These are phyloP conservation scores for Cepaea hortensis DNA, from an alignment of 2,888 invertebrate genomes.

Conservation along the genomic window DNA sequence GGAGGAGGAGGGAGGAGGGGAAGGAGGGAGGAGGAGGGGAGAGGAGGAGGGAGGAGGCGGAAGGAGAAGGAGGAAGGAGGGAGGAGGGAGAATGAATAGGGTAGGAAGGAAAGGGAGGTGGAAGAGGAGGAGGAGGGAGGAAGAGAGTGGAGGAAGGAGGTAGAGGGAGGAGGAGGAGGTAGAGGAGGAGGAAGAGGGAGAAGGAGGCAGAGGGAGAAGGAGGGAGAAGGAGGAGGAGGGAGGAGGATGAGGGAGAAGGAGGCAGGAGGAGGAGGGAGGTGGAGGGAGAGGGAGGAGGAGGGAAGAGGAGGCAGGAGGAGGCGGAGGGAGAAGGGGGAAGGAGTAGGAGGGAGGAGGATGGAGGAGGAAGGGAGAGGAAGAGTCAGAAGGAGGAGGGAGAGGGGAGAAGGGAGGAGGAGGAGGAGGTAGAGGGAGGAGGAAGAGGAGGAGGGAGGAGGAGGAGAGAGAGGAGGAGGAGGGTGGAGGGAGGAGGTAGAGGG, in stretches of 20 bases:
- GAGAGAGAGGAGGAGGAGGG: too few relatives aligned
- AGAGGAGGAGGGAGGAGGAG: too few relatives aligned
- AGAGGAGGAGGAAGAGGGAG: not conserved
- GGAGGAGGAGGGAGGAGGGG: not conserved
- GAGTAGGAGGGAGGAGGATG: too few relatives aligned
- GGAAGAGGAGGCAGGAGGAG: too few relatives aligned
- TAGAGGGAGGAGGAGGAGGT: not conserved
- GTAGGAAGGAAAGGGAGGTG: not conserved
- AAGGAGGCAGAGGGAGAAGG: not conserved
- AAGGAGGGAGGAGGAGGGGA: not conserved
- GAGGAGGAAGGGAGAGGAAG: too few relatives aligned
- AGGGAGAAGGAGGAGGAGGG: not conserved
- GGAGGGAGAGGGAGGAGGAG: not conserved
- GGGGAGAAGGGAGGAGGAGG: not conserved
- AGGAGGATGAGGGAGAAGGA: too few relatives aligned
- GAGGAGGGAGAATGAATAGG: not conserved
- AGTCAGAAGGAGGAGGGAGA: too few relatives aligned
- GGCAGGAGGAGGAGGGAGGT: not conserved
- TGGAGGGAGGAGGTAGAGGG: too few relatives aligned
- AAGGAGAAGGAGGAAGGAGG: not conserved
- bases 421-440: not conserved
- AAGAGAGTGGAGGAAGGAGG: not conserved
- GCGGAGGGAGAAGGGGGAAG: too few relatives aligned
- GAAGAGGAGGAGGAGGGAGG: not conserved
- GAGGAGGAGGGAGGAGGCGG: not conserved